Evolutionary conservation across 2,888 invertebrate species (phyloP).

Genomic region (Aleiodes alternator): DNA sequence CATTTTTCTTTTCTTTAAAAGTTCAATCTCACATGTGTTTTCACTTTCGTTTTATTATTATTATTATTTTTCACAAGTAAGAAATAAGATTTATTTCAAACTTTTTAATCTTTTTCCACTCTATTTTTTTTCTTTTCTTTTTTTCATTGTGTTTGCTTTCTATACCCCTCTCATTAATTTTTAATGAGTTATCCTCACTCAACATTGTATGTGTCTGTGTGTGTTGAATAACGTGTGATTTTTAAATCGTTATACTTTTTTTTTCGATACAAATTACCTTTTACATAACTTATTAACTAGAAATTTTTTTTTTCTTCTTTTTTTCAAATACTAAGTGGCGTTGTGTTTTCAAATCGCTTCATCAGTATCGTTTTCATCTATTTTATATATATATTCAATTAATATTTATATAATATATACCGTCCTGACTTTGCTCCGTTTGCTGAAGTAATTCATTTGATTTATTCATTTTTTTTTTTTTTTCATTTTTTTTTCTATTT

Average conservation of each 20-base stretch:
- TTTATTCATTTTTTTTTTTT: constrained; percentile 13
- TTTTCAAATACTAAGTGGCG: constrained; percentile 63
- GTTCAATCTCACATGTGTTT: not conserved
- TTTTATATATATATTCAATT: not conserved
- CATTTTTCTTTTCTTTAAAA: not conserved
- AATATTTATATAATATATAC: constrained; percentile 41
- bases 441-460: constrained; percentile 4
- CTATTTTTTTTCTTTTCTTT: constrained; percentile 54
- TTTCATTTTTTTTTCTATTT: constrained; percentile 14
- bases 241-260: constrained; percentile 45
- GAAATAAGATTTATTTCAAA: no score
- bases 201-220: not conserved
- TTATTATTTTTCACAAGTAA: no score
- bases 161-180: constrained; percentile 39
- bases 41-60: no score
- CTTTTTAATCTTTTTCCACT: constrained; percentile 49
- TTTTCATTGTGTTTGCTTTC: constrained; percentile 39
- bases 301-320: not conserved
- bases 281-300: constrained; percentile 60
- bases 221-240: constrained; percentile 32
- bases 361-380: constrained; percentile 37
- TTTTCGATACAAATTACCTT: constrained; percentile 61
- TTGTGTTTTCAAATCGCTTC: constrained; percentile 58
- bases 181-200: constrained; percentile 1
- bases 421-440: constrained; percentile 41